Evolutionary conservation across 30 jellyfish, hydroid and myxozoan genomes (phyloP), one percentile per base, ranked within the genome.

Genomic region (Phacellophora camtschatica): DNA sequence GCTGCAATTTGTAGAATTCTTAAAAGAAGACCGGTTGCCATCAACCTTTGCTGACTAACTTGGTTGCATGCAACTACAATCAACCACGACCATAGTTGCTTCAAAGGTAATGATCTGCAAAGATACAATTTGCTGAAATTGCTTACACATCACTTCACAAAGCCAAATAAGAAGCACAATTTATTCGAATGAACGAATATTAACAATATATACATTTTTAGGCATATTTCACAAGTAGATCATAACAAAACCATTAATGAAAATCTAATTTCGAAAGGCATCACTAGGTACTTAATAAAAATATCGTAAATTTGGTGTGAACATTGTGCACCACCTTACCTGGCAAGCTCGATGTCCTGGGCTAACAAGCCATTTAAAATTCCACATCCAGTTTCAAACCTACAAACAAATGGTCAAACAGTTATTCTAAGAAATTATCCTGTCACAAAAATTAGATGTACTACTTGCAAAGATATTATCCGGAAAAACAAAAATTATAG

Each of bases 351-450:
- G 9, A 85, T 88, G 55, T 93, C 96, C 54, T 93, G 99, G 0
- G 97, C 96, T 2, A 93, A 69, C 42, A 93, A 82, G 9, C 97
- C 96, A 36, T 88, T 86, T 0, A 93, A 83, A 8, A 93, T 86
- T 12, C 84, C 84, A 41, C 99, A 93, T 1, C 96, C 99, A 45
- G 99, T 93, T 77, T 93, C 99, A 87, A 93, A 93, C 41, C 99
- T 93, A 59, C 16, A 66, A 86, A 22, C 28, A 74, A 48, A 15
- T 9, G 31, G 41, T 10, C 11, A 36, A 7, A 24, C 43, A 20
- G 50, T 5, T 25, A 36, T 18, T 15, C 7, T 10, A 8, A 54
- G 19, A 7, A 10, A 54, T 7, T 54, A 20, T 7, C 10, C 16
- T 7, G 25, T 28, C n/a, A 35, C 1, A 33, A 66, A 37, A 66